Conservation (phyloP, 2,797 vertebrate genomes). For the Phrynocephalus forsythii region DNA sequence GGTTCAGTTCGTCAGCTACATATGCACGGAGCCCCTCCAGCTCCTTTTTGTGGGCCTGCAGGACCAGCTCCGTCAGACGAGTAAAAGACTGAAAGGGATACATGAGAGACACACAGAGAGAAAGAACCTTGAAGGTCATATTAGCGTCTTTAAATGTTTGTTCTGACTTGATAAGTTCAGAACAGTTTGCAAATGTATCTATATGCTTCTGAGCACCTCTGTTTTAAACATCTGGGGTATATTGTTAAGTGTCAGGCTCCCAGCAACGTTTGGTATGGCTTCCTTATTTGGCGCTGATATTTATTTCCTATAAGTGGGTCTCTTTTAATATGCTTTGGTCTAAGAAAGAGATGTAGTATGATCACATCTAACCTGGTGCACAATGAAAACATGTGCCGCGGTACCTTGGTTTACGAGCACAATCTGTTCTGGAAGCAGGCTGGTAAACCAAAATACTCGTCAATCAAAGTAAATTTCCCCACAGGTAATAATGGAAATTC, state of each 20-base stretch:
- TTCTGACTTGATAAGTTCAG: neutral
- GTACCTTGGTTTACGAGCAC: too few relatives aligned
- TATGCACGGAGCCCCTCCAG: constrained; percentile 80
- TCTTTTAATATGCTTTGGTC: neutral
- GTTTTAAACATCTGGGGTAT: neutral
- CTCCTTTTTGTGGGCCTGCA: constrained; percentile 90
- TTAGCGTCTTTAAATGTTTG: too few relatives aligned
- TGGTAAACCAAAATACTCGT: too few relatives aligned
- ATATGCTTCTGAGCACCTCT: neutral
- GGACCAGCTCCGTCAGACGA: constrained; percentile 88
- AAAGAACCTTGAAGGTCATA: too few relatives aligned
- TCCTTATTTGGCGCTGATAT: neutral
- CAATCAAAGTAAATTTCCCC: too few relatives aligned
- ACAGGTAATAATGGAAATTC: too few relatives aligned
- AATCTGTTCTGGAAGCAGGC: too few relatives aligned
- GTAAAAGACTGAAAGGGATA: constrained; percentile 84
- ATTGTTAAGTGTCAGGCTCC: neutral
- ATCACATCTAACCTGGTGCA: neutral
- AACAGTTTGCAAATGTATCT: neutral
- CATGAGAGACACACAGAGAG: neutral
- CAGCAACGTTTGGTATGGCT: neutral
- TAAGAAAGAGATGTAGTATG: neutral
- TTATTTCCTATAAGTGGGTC: neutral
- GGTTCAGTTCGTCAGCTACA: constrained; percentile 78
- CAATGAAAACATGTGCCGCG: neutral